phyloP scores from a whole-genome alignment of 2,797 vertebrate species.

The Moxostoma hubbsi region DNA sequence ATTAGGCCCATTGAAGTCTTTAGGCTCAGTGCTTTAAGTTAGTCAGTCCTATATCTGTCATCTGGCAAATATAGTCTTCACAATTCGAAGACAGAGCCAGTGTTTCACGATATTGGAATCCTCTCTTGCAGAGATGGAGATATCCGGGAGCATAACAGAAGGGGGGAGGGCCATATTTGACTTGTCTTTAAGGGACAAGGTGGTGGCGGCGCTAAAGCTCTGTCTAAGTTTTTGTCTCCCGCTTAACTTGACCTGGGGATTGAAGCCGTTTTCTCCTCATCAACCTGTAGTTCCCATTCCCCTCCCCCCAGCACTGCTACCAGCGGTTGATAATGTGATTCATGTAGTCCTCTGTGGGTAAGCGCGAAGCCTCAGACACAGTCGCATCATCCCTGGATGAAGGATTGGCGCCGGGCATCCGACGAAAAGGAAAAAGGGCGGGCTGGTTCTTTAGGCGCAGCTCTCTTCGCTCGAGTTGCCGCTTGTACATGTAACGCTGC shows the following conservation, averaged over 20 bases:
- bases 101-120: conserved; percentile 9
- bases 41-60: conserved; percentile 12
- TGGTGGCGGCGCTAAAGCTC: conserved; percentile 23
- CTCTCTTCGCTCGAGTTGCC: conserved; percentile 92
- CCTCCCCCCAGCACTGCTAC: conserved; percentile 79
- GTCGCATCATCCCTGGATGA: conserved; percentile 62
- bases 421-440: conserved; percentile 75
- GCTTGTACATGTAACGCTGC: conserved; percentile 94
- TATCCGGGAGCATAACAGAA: background rate
- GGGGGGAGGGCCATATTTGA: conserved; percentile 36
- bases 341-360: conserved; percentile 99
- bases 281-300: conserved; percentile 33
- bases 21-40: conserved; percentile 41
- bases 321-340: conserved; percentile 99
- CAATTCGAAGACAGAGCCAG: background rate
- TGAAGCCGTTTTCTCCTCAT: conserved; percentile 5
- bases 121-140: background rate
- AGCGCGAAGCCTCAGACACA: conserved; percentile 82
- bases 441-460: conserved; percentile 88
- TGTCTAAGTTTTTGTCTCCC: conserved; percentile 15
- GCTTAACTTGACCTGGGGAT: conserved; percentile 6
- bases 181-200: background rate
- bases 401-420: conserved; percentile 75
- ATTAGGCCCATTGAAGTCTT: conserved; percentile 45
- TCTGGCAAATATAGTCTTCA: background rate